Evolutionary conservation across 2,888 invertebrate species (phyloP).

Genomic region (Heteromyza rotundicornis): DNA sequence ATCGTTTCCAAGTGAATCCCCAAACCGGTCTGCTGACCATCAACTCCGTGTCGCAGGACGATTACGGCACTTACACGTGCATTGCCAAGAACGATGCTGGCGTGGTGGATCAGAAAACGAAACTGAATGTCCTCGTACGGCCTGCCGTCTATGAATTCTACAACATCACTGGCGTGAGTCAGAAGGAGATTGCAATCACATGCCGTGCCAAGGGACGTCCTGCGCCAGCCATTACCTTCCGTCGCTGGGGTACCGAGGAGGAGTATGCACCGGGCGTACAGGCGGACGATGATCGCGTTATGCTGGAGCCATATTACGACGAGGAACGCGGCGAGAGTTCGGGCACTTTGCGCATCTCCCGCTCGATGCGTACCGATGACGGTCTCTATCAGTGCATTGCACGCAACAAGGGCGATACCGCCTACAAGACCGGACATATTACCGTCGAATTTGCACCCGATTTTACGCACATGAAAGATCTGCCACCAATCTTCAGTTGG

Average conservation of each 20-base stretch:
- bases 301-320: slow-evolving; percentile 67
- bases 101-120: slow-evolving; percentile 70
- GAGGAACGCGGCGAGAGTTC: slow-evolving; percentile 67
- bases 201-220: slow-evolving; percentile 85
- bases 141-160: slow-evolving; percentile 80
- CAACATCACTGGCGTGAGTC: slow-evolving; percentile 73
- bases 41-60: slow-evolving; percentile 76
- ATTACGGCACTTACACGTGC: slow-evolving; percentile 82
- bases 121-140: slow-evolving; percentile 76
- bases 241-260: slow-evolving; percentile 73
- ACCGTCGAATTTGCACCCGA: slow-evolving; percentile 83
- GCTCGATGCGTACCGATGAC: slow-evolving; percentile 76
- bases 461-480: slow-evolving; percentile 74
- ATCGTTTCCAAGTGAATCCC: slow-evolving; percentile 70
- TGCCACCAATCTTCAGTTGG: slow-evolving; percentile 84
- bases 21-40: slow-evolving; percentile 76
- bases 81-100: slow-evolving; percentile 82
- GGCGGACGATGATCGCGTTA: slow-evolving; percentile 72
- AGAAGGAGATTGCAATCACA: slow-evolving; percentile 70
- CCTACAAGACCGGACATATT: slow-evolving; percentile 80
- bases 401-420: slow-evolving; percentile 77
- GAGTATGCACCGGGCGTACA: slow-evolving; percentile 72
- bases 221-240: slow-evolving; percentile 79
- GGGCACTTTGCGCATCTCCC: slow-evolving; percentile 73
- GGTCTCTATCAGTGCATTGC: slow-evolving; percentile 89